Conservation (phyloP, 2,797 vertebrate species). For the Neosilurus mollespiculum region DNA sequence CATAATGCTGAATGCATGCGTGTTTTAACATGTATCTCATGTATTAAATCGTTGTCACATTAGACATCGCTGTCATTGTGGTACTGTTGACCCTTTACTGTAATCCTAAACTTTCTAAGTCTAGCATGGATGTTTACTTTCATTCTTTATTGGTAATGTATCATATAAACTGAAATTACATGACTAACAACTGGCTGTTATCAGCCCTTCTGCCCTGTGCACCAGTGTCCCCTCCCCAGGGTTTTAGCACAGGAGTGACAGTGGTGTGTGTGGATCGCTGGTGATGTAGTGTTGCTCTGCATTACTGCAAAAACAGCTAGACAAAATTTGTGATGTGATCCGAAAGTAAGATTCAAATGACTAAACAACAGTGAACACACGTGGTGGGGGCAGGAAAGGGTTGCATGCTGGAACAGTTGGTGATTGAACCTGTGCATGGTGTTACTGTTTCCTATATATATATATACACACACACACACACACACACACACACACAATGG, state of each 20-base stretch:
- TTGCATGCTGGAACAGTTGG: background rate
- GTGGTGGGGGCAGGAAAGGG: no score
- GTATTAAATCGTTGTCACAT: constrained; percentile 48
- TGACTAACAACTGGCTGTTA: background rate
- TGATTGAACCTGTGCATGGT: background rate
- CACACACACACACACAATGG: no score
- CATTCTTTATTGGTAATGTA: background rate
- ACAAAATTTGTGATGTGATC: background rate
- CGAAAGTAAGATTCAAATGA: background rate
- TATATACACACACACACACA: no score
- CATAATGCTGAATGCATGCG: constrained; percentile 37
- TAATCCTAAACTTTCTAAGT: background rate
- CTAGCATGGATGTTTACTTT: background rate
- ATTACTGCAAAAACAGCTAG: background rate
- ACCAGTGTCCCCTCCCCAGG: background rate
- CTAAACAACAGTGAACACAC: background rate
- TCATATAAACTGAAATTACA: background rate
- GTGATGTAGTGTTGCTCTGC: background rate
- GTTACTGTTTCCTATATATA: background rate
- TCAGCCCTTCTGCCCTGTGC: background rate
- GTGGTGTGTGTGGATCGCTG: background rate
- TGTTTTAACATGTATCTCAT: constrained; percentile 35
- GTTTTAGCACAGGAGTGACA: background rate
- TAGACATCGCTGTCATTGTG: background rate
- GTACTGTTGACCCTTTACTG: background rate